Percentiles rank a stretch among this genome's conserved stretches.
Evolutionary conservation across 92 coral and sea anemone species (phyloP).

Genomic region (Parazoanthus darwini): DNA sequence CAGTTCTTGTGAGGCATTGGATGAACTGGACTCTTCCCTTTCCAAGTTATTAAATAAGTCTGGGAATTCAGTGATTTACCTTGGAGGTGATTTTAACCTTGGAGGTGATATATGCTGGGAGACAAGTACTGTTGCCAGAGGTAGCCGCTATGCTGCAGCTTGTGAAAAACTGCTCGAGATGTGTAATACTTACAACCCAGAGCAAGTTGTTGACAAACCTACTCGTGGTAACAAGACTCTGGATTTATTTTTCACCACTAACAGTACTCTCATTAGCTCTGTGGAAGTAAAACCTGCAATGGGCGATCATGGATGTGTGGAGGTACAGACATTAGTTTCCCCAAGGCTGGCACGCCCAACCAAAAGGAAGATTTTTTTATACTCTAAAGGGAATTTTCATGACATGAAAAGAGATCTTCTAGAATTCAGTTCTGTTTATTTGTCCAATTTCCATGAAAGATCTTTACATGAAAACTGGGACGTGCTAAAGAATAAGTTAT

Average conservation of each 20-base stretch:
- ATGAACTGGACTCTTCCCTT: constrained; percentile 46
- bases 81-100: constrained; percentile 45
- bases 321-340: constrained; percentile 43
- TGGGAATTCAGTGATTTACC: constrained; percentile 31
- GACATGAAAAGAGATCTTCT: constrained; percentile 47
- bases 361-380: constrained; percentile 43
- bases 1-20: constrained; percentile 40
- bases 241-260: constrained; percentile 46
- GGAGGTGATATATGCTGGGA: constrained; percentile 48
- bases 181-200: constrained; percentile 32
- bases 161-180: constrained; percentile 27
- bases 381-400: constrained; percentile 43
- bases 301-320: constrained; percentile 41
- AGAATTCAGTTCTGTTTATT: constrained; percentile 25
- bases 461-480: constrained; percentile 50
- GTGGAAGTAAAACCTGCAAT: constrained; percentile 40
- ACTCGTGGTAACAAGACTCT: constrained; percentile 41
- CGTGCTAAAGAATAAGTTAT: constrained; percentile 38
- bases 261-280: constrained; percentile 39
- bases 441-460: constrained; percentile 31
- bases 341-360: constrained; percentile 34
- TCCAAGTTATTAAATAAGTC: constrained; percentile 32
- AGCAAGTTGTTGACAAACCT: constrained; percentile 28
- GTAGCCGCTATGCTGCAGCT: constrained; percentile 37
- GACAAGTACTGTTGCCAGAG: constrained; percentile 28